A percentile compares a stretch with the other conserved stretches of the same genome.
phyloP scores from a whole-genome alignment of 2,888 invertebrate genomes.

The Drosophila siamana region DNA sequence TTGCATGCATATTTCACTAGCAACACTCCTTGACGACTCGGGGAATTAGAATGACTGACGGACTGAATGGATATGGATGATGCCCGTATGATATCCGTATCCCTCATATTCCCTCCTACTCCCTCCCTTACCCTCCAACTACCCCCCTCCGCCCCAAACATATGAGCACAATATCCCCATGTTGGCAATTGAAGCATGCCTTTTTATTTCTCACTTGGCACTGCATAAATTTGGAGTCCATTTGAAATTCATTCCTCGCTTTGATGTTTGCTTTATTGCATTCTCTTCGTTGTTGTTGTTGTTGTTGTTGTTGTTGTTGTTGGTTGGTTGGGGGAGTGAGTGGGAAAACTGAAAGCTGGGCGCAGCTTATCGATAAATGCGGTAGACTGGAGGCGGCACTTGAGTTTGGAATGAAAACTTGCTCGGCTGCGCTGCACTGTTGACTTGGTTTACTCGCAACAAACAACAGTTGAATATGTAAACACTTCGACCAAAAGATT shows the following conservation, averaged over 20 bases:
- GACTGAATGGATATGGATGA: conserved; percentile 7
- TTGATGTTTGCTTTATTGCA: conserved; percentile 66
- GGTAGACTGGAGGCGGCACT: background rate
- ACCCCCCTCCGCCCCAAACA: background rate
- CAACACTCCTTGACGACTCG: background rate
- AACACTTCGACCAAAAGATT: conserved; percentile 10
- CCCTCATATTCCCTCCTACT: conserved; percentile 2
- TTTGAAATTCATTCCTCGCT: conserved; percentile 58
- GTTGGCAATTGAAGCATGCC: conserved; percentile 36
- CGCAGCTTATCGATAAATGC: conserved; percentile 21
- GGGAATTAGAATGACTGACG: conserved; percentile 5
- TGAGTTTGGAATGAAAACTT: background rate
- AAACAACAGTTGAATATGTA: conserved; percentile 20
- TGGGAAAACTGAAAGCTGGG: conserved; percentile 2
- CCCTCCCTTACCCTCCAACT: background rate
- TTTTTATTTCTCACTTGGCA: conserved; percentile 54
- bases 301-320: conserved; percentile 5
- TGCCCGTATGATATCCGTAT: conserved; percentile 24
- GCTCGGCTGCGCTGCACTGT: background rate
- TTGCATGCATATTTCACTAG: conserved; percentile 41
- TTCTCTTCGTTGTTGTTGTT: conserved; percentile 9
- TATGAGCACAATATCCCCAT: conserved; percentile 11
- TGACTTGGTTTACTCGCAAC: conserved; percentile 3
- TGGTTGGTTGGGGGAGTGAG: background rate
- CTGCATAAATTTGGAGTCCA: conserved; percentile 66